Base-by-base conservation (phyloP, 1,140 invertebrate species). In the Conopomorpha cramerella region DNA sequence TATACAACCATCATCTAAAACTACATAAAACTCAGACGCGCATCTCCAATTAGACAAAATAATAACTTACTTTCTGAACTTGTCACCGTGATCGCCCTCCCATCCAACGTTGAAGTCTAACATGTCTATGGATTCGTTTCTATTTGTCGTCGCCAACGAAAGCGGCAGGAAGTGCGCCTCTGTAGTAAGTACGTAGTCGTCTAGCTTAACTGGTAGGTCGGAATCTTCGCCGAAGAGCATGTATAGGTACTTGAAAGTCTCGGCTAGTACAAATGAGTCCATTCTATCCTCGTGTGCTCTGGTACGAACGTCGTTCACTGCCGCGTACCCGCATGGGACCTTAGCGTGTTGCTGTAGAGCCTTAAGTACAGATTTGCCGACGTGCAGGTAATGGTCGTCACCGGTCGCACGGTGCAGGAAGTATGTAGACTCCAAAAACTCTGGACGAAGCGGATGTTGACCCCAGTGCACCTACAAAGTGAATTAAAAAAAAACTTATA, bases 391-490 rank as follows among this genome's bases (percentile, higher is more conserved):
- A 73, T 98, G 93, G 42, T 90, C 89, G 79, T 99, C 97, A 18
- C 88, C 87, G 1, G 96, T 99, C 1, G 96, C 96, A 58, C 89
- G 84, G 67, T 97, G 96, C 3, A 99, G 73, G 60, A 98, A 98
- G 62, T 99, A 99, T 0, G 96, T 99, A 0, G 95, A 98, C 77
- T 99, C 97, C 14, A 99, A 78, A 76, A 99, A 99, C 74, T 99
- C 97, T 4, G 97, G 97, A 34, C 97, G 82, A 2, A 99, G 77
- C 4, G 95, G 95, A 81, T 98, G 95, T 66, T 98, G 95, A 8
- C 91, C 95, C 96, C 96, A 99, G 57, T 99, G 94, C 0, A 99
- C 93, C 84, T 92, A 77, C 38, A 57, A 34, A 37, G 42, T n/a
- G n/a, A n/a, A n/a, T n/a, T n/a, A n/a, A n/a, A n/a, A n/a, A n/a